phyloP scores from a whole-genome alignment of 2,113 vertebrate species.

The Rafetus swinhoei region DNA sequence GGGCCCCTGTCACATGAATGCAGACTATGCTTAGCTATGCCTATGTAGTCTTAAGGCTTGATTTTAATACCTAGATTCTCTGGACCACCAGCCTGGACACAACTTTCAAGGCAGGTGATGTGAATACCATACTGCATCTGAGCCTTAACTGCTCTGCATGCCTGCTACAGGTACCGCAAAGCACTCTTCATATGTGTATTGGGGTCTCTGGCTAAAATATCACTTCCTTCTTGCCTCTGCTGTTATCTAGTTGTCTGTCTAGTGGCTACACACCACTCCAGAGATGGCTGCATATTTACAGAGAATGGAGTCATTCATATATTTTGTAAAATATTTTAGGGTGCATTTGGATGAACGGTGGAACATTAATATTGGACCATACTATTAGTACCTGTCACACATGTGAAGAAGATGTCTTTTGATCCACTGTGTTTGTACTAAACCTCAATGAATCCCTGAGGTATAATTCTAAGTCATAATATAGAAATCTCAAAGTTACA shows the following conservation, averaged over 20 bases:
- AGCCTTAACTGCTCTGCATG: not conserved
- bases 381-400: not conserved
- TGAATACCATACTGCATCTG: not conserved
- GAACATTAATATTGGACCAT: not conserved
- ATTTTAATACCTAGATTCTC: too few relatives aligned
- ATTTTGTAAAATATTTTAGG: not conserved
- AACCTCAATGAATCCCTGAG: not conserved
- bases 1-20: too few relatives aligned
- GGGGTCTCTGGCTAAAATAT: not conserved
- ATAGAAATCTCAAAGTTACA: rapidly evolving
- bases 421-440: not conserved
- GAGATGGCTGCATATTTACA: not conserved
- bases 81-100: not conserved
- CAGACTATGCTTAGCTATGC: too few relatives aligned
- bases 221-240: not conserved
- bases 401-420: not conserved
- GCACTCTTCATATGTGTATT: not conserved
- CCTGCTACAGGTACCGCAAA: not conserved
- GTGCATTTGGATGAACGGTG: not conserved
- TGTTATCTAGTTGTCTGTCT: not conserved
- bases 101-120: not conserved
- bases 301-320: not conserved
- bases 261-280: not conserved
- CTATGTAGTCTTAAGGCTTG: too few relatives aligned
- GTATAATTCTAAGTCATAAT: rapidly evolving